Conservation (phyloP, 2,113 vertebrate genomes). For the Ctenodactylus gundi region DNA sequence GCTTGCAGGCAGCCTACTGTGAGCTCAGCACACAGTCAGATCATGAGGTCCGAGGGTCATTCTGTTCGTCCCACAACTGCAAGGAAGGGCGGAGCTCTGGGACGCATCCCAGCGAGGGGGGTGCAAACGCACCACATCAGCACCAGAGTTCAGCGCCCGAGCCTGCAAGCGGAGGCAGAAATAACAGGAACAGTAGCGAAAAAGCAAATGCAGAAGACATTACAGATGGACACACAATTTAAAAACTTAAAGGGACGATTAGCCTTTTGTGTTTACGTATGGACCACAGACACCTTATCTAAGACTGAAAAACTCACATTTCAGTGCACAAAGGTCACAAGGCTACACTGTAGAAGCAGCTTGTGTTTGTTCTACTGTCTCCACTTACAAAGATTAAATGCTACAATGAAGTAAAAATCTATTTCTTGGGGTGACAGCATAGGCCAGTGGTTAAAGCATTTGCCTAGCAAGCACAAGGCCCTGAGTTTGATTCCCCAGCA, state of each 20-base stretch:
- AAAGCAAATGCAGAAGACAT: neutral
- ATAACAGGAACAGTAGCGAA: neutral
- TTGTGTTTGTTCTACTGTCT: constrained; percentile 27
- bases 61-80: neutral
- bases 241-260: constrained; percentile 10
- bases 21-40: neutral
- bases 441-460: too few species aligned
- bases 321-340: neutral
- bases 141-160: neutral
- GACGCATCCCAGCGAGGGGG: neutral
- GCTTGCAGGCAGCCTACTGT: neutral
- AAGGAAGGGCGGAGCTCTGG: neutral
- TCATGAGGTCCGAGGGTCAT: neutral
- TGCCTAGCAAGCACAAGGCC: too few species aligned
- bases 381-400: constrained; percentile 46
- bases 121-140: constrained; percentile 25
- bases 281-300: neutral
- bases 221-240: neutral
- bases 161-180: neutral
- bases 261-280: constrained; percentile 19
- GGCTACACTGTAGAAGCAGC: constrained; percentile 54
- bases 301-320: constrained; percentile 31
- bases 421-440: too few species aligned
- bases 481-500: too few species aligned
- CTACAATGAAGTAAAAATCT: constrained; percentile 8